Percentiles rank a stretch among this genome's conserved stretches.
Evolutionary conservation across 2,113 vertebrate species (phyloP).

Genomic region (Lepus timidus): DNA sequence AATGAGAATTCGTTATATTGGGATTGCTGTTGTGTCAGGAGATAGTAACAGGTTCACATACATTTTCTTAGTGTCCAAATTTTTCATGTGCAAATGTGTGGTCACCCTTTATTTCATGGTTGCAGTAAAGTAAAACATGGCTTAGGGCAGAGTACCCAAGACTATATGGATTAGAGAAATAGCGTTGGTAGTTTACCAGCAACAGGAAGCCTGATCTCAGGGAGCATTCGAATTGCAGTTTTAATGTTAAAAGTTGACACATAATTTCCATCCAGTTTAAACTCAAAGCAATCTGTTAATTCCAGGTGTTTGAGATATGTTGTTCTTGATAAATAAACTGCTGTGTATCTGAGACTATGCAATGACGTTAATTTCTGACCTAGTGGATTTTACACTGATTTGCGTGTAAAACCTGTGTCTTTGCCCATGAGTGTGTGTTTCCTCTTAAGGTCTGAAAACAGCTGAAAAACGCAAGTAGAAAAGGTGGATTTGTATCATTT

Average conservation of each 20-base stretch:
- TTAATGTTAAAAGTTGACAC: neutral
- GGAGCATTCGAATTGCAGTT: neutral
- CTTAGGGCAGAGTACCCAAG: neutral
- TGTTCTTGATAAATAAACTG: neutral
- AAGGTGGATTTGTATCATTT: constrained; percentile 27
- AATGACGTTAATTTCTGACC: neutral
- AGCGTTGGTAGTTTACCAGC: neutral
- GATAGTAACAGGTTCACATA: constrained; percentile 14
- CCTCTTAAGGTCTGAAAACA: constrained; percentile 17
- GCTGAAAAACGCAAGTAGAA: constrained; percentile 50
- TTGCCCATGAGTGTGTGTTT: neutral
- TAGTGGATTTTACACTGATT: neutral
- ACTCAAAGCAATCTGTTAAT: neutral
- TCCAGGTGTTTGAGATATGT: neutral
- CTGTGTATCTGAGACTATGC: neutral
- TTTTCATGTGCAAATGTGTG: neutral
- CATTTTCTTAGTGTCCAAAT: constrained; percentile 44
- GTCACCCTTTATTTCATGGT: constrained; percentile 24
- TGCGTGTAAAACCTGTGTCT: neutral
- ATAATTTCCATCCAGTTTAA: neutral
- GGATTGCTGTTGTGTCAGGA: constrained; percentile 68
- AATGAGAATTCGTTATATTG: constrained; percentile 84
- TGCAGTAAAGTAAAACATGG: constrained; percentile 40
- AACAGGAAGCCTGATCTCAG: neutral
- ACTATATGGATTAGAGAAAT: neutral